Evolutionary conservation across 2,888 invertebrate genomes (phyloP).

Genomic region (Philaethria dido): DNA sequence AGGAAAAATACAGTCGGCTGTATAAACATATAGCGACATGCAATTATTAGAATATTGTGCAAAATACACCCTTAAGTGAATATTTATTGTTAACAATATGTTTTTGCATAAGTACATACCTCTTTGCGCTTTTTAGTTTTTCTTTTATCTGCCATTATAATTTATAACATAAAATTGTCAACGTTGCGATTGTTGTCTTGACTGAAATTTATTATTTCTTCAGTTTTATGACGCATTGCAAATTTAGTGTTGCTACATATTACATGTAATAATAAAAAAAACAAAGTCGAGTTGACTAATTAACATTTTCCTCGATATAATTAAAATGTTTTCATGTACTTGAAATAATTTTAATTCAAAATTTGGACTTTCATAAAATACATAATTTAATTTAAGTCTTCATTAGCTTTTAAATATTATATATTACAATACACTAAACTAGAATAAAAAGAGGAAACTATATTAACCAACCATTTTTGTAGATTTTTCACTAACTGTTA

Average conservation of each 20-base stretch:
- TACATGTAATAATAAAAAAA: not conserved
- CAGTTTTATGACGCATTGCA: conserved; percentile 44
- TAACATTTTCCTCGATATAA: no score
- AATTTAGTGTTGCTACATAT: conserved; percentile 31
- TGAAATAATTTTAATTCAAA: no score
- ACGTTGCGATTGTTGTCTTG: conserved; percentile 54
- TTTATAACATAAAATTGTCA: conserved; percentile 61
- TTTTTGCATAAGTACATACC: conserved; percentile 54
- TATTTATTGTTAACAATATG: not conserved
- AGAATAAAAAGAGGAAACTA: no score
- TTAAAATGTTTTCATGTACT: no score
- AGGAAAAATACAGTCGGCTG: conserved; percentile 20
- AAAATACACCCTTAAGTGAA: not conserved
- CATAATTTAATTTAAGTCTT: no score
- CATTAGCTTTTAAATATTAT: no score
- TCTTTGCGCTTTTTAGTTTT: conserved; percentile 81
- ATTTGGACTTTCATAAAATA: no score
- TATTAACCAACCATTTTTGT: no score
- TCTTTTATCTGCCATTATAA: conserved; percentile 75
- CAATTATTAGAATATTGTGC: conserved; percentile 1
- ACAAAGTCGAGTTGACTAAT: no score
- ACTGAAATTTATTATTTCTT: conserved; percentile 42
- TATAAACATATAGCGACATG: conserved; percentile 12
- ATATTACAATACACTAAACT: no score
- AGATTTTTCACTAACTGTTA: no score